Base-by-base conservation (phyloP, 2,888 invertebrate genomes). In the Sesia bembeciformis region DNA sequence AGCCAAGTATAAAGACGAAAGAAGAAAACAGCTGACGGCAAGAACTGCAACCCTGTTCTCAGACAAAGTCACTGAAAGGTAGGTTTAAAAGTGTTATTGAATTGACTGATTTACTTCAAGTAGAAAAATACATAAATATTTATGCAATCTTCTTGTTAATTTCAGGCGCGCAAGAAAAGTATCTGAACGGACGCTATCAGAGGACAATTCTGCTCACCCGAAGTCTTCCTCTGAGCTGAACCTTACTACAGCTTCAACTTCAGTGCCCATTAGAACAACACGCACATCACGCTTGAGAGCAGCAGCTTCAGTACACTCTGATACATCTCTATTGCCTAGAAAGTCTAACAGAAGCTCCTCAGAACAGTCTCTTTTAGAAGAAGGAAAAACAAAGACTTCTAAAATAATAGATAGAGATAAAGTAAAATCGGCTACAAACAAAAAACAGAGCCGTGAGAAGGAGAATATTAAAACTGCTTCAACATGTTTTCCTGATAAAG, bases 1-100 rank as follows among this genome's bases (percentile, higher is more conserved):
- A 67, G 92, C 92, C 66, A 91, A 91, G 65, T 94, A 94, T 79
- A 94, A 94, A 75, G 94, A 94, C 68, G 93, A 94, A 72, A 87
- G 94, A 55, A 90, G 93, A 58, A 91, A 90, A 66, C 94, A 94
- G 76, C 82, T 94, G 58, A 93, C 92, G 46, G 91, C 91, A n/a
- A 91, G 91, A 65, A 86, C 88, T 52, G 86, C 87, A 49, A 80
- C 84, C 57, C 90, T 94, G 64, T 91, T 94, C 70, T 92, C 93
- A 62, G 92, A 93, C 56, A 91, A 93, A 74, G 91, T 94, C 58
- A 87, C 89, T 64, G 86, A 87, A 62, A 80, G 88, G 89, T 89
- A 57, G 61, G 75, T 56, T 61, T 56, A 40, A 23, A 23, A 23
- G 23, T 23, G 23, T 23, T 23, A 23, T 23, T 23, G 23, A 23